Percentiles rank a stretch among this genome's conserved stretches.
Conservation (phyloP, 1,140 invertebrate species). For the Rhagoletis zephyria region DNA sequence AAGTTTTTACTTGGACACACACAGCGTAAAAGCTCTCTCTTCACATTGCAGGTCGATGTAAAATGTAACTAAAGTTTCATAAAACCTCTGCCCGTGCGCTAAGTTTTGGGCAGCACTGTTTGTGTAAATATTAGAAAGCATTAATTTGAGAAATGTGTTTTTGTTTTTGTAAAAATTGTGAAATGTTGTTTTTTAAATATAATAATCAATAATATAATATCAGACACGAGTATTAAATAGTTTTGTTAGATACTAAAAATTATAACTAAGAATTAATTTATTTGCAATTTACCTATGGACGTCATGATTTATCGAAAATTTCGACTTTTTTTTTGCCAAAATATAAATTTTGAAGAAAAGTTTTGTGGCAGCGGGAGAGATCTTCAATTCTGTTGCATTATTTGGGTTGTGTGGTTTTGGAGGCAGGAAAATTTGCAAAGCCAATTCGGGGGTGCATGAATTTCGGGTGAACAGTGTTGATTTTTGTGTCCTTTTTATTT, state of each 20-base stretch:
- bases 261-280: neutral
- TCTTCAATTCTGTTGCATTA: conserved; percentile 25
- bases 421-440: conserved; percentile 5
- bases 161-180: too few species aligned
- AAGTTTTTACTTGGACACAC: too few species aligned
- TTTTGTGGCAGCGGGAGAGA: neutral
- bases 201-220: neutral
- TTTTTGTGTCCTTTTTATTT: conserved; percentile 49
- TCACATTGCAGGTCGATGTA: too few species aligned
- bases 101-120: too few species aligned
- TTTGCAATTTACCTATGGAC: conserved; percentile 71
- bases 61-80: too few species aligned
- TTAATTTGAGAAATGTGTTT: too few species aligned
- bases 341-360: neutral
- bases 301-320: conserved; percentile 67
- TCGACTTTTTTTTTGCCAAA: conserved; percentile 58
- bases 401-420: conserved; percentile 44
- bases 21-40: too few species aligned
- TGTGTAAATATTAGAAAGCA: too few species aligned
- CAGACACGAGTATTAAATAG: neutral
- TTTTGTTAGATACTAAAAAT: too few species aligned
- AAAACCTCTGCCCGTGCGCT: too few species aligned
- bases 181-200: too few species aligned
- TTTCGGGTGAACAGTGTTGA: neutral
- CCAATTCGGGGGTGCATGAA: conserved; percentile 4